phyloP scores from a whole-genome alignment of 37 sponge, comb jelly and placozoan species.

The Ephydatia muelleri region DNA sequence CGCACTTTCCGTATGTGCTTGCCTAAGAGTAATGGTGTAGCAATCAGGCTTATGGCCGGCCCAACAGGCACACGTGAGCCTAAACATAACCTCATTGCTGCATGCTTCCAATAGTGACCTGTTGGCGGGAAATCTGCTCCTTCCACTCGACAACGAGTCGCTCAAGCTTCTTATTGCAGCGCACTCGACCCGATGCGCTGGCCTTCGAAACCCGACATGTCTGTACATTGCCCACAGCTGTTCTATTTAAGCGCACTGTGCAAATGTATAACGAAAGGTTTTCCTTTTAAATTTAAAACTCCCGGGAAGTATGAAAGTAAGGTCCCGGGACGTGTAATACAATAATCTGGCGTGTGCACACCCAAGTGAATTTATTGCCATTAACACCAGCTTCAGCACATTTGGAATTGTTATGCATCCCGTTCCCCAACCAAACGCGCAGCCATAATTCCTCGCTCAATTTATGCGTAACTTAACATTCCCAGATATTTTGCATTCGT shows the following conservation, averaged over 20 bases:
- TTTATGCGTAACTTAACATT: background rate
- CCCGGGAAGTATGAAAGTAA: background rate
- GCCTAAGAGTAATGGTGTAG: background rate
- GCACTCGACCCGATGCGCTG: background rate
- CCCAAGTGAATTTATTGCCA: background rate
- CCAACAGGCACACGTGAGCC: background rate
- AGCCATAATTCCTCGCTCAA: background rate
- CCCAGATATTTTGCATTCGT: conserved; percentile 1
- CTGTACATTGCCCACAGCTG: background rate
- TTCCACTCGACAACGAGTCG: background rate
- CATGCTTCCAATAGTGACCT: conserved; percentile 7
- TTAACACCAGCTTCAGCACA: background rate
- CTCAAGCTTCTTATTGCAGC: background rate
- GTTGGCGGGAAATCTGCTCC: background rate
- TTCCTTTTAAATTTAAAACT: background rate
- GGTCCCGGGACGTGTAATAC: too few species aligned
- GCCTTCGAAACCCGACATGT: background rate
- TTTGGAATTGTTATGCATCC: background rate
- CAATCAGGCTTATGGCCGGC: background rate
- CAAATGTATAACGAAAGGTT: too few species aligned
- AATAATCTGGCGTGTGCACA: background rate
- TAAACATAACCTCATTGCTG: conserved; percentile 6
- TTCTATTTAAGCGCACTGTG: background rate
- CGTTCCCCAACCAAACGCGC: background rate
- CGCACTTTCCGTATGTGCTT: conserved; percentile 54